Base-by-base conservation (phyloP, 2,888 invertebrate species). In the Leptinotarsa rubiginosa region DNA sequence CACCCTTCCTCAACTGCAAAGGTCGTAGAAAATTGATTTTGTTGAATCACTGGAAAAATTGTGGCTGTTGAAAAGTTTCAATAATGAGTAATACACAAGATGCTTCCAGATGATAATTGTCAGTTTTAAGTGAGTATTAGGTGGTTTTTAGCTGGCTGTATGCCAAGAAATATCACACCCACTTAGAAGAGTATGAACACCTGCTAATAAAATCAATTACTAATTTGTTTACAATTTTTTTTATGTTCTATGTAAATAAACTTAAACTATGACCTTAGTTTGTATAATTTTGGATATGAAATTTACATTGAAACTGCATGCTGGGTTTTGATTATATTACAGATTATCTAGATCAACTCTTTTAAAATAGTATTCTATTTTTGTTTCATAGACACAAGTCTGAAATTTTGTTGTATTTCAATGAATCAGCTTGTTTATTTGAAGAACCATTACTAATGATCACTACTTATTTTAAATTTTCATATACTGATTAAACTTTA, bases 91-190 rank as follows among this genome's bases (percentile, higher is more conserved):
- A 81, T 79, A 83, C 80, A 81, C 78, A 79, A 78, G 81, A 81
- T 77, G 84, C 84, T 82, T 83, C 85, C 84, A 85, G 86, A 86
- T 87, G 86, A 86, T 75, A 82, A 81, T 81, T 81, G 75, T 74
- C 80, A 81, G 83, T 79, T 79, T 81, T 81, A 78, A 84, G 87
- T 87, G 83, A 87, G 87, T 87, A 86, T 83, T 83, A 77, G 84
- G 86, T 85, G 85, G 85, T 86, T 86, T 83, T 81, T 76, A 76
- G 69, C 82, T 86, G 86, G 86, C 85, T 80, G 73, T 75, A 81
- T 79, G 86, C 87, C 87, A 87, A 81, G 66, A 74, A 75, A 77
- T 81, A 83, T 84, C 84, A 86, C 87, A 86, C 87, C 87, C 86
- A 87, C 86, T 82, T 85, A 69, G 22, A 41, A 50, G 68, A 64